phyloP scores from a whole-genome alignment of 2,797 vertebrate species.

The Taeniopygia guttata region DNA sequence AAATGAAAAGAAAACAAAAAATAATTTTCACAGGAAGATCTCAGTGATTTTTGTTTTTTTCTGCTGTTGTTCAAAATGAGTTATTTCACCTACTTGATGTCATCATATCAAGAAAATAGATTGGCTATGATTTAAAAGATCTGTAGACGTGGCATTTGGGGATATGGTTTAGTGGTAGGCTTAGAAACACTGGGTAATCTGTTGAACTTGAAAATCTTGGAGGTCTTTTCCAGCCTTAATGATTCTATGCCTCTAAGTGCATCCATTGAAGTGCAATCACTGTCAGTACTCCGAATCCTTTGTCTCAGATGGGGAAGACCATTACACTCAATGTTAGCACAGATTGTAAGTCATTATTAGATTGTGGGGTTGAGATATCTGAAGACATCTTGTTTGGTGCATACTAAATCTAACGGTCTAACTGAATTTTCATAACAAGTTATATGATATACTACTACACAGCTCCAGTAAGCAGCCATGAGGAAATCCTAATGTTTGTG shows the following conservation, averaged over 20 bases:
- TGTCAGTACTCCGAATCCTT: not conserved
- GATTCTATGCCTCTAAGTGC: not conserved
- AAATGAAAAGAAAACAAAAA: not conserved
- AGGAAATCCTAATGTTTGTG: not conserved
- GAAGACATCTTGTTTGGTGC: not conserved
- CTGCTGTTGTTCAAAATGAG: not conserved
- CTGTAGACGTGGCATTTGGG: not conserved
- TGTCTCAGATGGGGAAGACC: not conserved
- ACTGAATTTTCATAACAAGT: not conserved
- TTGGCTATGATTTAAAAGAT: not conserved
- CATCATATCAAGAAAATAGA: not conserved
- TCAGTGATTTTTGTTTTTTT: not conserved
- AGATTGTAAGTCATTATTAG: not conserved
- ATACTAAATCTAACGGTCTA: not conserved
- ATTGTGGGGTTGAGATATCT: not conserved
- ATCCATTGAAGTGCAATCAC: not conserved
- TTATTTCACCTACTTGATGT: not conserved
- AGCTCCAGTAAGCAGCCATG: not conserved
- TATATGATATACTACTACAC: fast-evolving
- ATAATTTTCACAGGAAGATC: not conserved
- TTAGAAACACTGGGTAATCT: not conserved
- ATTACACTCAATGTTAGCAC: not conserved
- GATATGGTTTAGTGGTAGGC: not conserved
- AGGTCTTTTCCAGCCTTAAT: not conserved
- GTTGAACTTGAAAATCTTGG: not conserved